phyloP scores from a whole-genome alignment of 1,140 invertebrate species.

The Lordiphosa stackelbergi region DNA sequence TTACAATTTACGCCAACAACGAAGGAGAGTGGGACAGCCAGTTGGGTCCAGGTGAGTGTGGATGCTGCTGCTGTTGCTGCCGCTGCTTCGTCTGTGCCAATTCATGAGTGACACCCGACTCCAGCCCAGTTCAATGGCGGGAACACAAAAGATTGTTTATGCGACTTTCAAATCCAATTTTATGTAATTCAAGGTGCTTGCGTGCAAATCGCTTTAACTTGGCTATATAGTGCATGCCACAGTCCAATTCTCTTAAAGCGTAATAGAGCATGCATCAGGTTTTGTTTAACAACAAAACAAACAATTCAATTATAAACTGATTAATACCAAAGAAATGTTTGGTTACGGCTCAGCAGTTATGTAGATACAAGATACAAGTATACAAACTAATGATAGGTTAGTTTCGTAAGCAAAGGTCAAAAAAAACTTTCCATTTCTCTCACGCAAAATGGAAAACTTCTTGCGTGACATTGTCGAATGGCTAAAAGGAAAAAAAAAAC shows the following conservation, averaged over 20 bases:
- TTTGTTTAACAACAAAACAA: conserved; percentile 54
- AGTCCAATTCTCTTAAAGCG: conserved; percentile 60
- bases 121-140: conserved; percentile 1
- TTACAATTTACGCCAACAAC: conserved; percentile 59
- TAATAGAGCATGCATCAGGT: conserved; percentile 65
- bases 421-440: conserved; percentile 65
- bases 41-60: conserved; percentile 15
- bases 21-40: conserved; percentile 3
- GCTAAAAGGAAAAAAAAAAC: conserved; percentile 23
- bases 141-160: conserved; percentile 13
- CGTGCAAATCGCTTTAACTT: conserved; percentile 52
- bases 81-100: conserved; percentile 44
- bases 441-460: conserved; percentile 63
- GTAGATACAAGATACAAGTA: conserved; percentile 12
- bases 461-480: conserved; percentile 57
- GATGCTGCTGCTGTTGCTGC: conserved; percentile 12
- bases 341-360: conserved; percentile 46
- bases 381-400: background rate
- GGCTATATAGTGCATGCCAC: conserved; percentile 60
- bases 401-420: conserved; percentile 40
- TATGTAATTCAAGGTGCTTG: conserved; percentile 68
- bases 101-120: conserved; percentile 37
- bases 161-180: conserved; percentile 70
- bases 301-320: conserved; percentile 68
- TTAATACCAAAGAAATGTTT: conserved; percentile 56